Base-by-base conservation (phyloP, 2,888 invertebrate genomes). In the Drosophila meridionalis region DNA sequence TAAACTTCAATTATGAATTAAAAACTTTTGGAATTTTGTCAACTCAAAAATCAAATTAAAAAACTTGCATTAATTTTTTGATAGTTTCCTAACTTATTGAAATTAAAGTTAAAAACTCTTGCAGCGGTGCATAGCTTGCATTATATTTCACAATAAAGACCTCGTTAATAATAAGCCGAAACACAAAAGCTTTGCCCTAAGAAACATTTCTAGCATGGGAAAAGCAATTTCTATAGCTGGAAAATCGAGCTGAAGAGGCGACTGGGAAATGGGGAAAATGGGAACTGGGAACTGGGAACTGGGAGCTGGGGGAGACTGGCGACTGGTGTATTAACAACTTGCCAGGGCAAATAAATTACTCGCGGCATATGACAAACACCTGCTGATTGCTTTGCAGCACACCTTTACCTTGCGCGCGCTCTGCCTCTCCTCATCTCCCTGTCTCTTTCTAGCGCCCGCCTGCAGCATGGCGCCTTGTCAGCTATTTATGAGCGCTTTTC, bases 401-500 rank as follows among this genome's bases (percentile, higher is more conserved):
- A 45, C 43, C 45, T 34, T 34, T 32, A 7, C 4, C 43, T 20
- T 5, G 12, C 26, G 26, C 11, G 1, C 45, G 5, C 26, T 6
- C 26, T 3, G 2, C 1, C 28, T 2, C 55, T 4, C 36, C 0
- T 36, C 38, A 28, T 28, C 12, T 9, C 1, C 12, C 8, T 40
- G 3, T 11, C 4, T 26, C 9, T 34, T 3, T 5, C 11, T 36
- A 12, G 26, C 3, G 55, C 6, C 1, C 32, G 40, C 11, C 53
- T 36, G 32, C 8, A 36, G 55, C 55, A 28, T 55, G 48, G 56
- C 69, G 58, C 64, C 76, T 64, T 70, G 78, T 71, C 83, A 73
- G 85, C 83, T 80, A 85, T 87, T 83, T 87, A 83, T 82, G 78
- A 82, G 63, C 73, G 69, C 78, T 69, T 76, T 87, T 80, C 75